phyloP scores from a whole-genome alignment of 1,140 invertebrate genomes.

The Drosophila sp. region DNA sequence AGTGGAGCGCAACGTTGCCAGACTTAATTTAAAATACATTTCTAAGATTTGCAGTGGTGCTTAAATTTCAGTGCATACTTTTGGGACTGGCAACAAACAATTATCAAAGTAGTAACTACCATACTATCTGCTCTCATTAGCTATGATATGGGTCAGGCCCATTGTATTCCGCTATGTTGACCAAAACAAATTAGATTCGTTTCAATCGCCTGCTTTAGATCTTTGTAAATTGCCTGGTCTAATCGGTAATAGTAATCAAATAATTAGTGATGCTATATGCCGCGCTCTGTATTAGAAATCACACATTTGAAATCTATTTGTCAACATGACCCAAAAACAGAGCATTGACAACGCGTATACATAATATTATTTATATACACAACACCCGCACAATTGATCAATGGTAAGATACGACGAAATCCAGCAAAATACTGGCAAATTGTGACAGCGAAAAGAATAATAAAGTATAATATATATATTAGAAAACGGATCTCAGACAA shows the following conservation, averaged over 20 bases:
- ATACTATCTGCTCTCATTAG: background rate
- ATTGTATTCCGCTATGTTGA: conserved; percentile 8
- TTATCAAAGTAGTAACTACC: background rate
- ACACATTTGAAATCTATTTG: conserved; percentile 44
- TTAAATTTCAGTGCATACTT: no score
- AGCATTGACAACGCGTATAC: conserved; percentile 40
- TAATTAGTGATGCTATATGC: conserved; percentile 20
- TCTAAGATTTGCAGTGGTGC: no score
- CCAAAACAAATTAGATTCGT: background rate
- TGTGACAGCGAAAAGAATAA: conserved; percentile 8
- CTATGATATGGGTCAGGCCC: background rate
- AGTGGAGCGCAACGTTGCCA: no score
- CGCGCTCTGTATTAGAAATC: background rate
- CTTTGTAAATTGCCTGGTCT: conserved; percentile 13
- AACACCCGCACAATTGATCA: conserved; percentile 40
- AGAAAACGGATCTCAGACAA: no score
- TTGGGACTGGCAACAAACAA: no score
- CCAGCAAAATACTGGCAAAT: conserved; percentile 10
- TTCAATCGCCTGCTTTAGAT: conserved; percentile 11
- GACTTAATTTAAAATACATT: no score
- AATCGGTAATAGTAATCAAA: conserved; percentile 41
- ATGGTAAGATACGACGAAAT: background rate
- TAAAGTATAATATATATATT: conserved; percentile 8
- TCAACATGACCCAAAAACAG: conserved; percentile 29
- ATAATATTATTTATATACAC: conserved; percentile 40